Evolutionary conservation across 2,888 invertebrate genomes (phyloP).

Genomic region (Ryuthela nishihirai): DNA sequence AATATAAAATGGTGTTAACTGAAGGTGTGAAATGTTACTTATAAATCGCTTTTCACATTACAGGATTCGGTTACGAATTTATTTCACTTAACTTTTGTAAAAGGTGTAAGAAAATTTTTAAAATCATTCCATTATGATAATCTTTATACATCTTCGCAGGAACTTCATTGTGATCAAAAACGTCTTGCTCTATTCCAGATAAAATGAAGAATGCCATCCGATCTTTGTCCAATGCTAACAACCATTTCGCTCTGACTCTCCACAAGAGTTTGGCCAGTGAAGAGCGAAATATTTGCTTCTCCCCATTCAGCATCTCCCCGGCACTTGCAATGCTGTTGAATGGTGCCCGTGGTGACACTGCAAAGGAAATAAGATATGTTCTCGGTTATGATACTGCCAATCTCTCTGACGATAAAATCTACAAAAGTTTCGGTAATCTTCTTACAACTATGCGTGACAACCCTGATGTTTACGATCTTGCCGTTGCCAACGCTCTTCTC

Average conservation of each 20-base stretch:
- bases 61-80: too few species aligned
- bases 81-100: too few species aligned
- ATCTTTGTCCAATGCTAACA: background rate
- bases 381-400: conserved; percentile 9
- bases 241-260: background rate
- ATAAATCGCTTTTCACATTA: too few species aligned
- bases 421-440: conserved; percentile 6
- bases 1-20: too few species aligned
- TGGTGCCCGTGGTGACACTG: conserved; percentile 49
- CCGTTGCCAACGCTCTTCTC: background rate
- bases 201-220: too few species aligned
- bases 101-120: too few species aligned
- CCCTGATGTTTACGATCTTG: background rate
- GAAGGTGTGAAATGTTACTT: too few species aligned
- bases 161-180: too few species aligned
- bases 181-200: too few species aligned
- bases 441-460: background rate
- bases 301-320: conserved; percentile 50
- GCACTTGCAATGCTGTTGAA: conserved; percentile 49
- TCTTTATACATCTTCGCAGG: too few species aligned
- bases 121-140: too few species aligned
- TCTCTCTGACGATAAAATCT: conserved; percentile 1
- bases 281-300: conserved; percentile 46
- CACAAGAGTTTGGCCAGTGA: background rate
- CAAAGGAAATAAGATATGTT: conserved; percentile 44